These are phyloP conservation scores for Orthosia incerta DNA, from an alignment of 2,888 invertebrate species.

Conservation along the genomic window DNA sequence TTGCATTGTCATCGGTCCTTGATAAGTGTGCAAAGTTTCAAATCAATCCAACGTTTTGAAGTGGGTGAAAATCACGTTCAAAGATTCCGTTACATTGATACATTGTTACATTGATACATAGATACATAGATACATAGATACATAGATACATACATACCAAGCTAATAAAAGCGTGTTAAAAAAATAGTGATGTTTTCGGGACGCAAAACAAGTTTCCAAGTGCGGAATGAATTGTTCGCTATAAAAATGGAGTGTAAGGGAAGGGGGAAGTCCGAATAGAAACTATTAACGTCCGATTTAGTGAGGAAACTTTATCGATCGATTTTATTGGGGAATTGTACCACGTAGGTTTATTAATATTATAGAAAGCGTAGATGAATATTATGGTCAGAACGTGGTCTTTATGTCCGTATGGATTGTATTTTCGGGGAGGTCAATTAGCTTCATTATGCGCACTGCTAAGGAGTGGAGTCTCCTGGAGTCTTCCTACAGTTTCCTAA, in stretches of 20 bases:
- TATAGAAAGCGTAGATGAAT: constrained; percentile 32
- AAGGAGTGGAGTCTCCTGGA: background rate
- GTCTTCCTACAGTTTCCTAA: background rate
- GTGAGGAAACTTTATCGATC: constrained; percentile 51
- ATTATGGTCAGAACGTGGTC: constrained; percentile 47
- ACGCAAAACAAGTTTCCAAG: constrained; percentile 39
- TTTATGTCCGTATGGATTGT: constrained; percentile 29
- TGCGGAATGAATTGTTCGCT: constrained; percentile 27
- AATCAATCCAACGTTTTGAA: too few species aligned
- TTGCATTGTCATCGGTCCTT: too few species aligned
- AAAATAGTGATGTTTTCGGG: constrained; percentile 29
- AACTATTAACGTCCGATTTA: constrained; percentile 48
- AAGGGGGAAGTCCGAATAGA: constrained; percentile 15
- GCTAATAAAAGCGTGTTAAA: too few species aligned
- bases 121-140: too few species aligned
- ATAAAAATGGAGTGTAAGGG: constrained; percentile 37
- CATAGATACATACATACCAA: too few species aligned
- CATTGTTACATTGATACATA: too few species aligned
- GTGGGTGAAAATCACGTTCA: too few species aligned
- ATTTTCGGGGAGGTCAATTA: constrained; percentile 26
- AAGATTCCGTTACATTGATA: too few species aligned
- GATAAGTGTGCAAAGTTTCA: too few species aligned
- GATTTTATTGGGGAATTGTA: constrained; percentile 47
- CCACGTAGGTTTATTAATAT: constrained; percentile 28
- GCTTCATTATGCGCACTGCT: too few species aligned